These are phyloP conservation scores for Catocala fraxini DNA, from an alignment of 2,888 invertebrate genomes.

Conservation along the genomic window DNA sequence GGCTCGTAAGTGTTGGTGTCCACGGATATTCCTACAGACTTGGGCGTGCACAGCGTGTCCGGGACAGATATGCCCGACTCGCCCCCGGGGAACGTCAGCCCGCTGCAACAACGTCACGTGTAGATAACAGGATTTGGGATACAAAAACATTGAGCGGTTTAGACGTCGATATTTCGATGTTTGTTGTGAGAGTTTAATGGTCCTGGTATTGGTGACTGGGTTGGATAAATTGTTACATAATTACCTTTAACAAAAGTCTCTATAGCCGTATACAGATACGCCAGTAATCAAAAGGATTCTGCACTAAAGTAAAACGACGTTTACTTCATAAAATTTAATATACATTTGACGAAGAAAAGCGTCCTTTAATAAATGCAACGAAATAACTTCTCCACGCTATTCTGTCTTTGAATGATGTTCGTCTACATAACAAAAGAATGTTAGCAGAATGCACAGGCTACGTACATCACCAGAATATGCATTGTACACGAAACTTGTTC, in stretches of 20 bases:
- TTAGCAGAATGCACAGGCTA: neutral
- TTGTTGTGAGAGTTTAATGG: too few species aligned
- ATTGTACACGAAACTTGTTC: slow-evolving; percentile 10
- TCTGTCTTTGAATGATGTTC: slow-evolving; percentile 1
- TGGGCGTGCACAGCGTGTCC: slow-evolving; percentile 96
- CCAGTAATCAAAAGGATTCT: neutral
- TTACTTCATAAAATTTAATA: too few species aligned
- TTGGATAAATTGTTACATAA: too few species aligned
- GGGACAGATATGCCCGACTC: slow-evolving; percentile 98
- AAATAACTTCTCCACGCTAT: too few species aligned
- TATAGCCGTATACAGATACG: too few species aligned
- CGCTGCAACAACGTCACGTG: slow-evolving; percentile 82
- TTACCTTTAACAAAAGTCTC: too few species aligned
- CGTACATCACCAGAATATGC: slow-evolving; percentile 3
- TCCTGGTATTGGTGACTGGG: too few species aligned
- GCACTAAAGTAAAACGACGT: neutral
- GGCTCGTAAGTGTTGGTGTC: slow-evolving; percentile 98
- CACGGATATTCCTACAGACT: slow-evolving; percentile 97
- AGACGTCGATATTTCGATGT: too few species aligned
- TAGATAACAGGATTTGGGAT: slow-evolving; percentile 15
- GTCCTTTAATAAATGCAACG: too few species aligned
- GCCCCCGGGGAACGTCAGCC: slow-evolving; percentile 94
- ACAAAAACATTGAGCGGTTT: slow-evolving; percentile 1
- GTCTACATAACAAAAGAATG: neutral
- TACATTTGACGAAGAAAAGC: too few species aligned